Conservation (phyloP, 1,140 invertebrate species). For the Latrodectus geometricus region DNA sequence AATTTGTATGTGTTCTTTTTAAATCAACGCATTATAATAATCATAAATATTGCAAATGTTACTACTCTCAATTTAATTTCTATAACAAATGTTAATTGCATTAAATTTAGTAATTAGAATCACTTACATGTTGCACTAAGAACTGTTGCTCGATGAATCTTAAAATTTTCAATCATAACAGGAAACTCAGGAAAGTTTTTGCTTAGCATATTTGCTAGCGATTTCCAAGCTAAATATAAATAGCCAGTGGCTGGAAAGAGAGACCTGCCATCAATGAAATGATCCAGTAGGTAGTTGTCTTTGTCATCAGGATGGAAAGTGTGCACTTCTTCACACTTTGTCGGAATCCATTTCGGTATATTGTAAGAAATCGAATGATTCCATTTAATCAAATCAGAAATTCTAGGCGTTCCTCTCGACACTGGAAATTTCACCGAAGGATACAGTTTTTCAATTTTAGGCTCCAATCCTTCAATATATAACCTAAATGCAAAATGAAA, state of each 20-base stretch:
- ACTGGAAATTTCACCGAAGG: slow-evolving; percentile 84
- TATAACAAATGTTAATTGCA: too few relatives aligned
- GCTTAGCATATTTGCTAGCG: slow-evolving; percentile 75
- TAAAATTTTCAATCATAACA: slow-evolving; percentile 72
- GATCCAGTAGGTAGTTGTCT: slow-evolving; percentile 84
- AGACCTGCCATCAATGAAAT: slow-evolving; percentile 92
- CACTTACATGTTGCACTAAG: slow-evolving; percentile 5
- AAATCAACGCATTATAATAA: too few relatives aligned
- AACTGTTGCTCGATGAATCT: slow-evolving; percentile 20
- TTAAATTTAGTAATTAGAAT: neutral
- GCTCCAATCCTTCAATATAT: slow-evolving; percentile 82
- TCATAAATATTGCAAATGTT: too few relatives aligned
- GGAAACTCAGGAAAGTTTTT: slow-evolving; percentile 73
- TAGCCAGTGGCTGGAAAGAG: slow-evolving; percentile 96
- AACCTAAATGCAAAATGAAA: slow-evolving; percentile 71
- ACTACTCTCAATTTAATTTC: too few relatives aligned
- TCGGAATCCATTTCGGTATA: slow-evolving; percentile 76
- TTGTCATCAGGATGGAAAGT: slow-evolving; percentile 77
- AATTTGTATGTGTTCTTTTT: too few relatives aligned
- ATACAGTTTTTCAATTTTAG: slow-evolving; percentile 80
- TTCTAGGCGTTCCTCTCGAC: slow-evolving; percentile 85
- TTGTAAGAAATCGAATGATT: slow-evolving; percentile 86
- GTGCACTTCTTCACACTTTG: slow-evolving; percentile 62
- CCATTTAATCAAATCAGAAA: slow-evolving; percentile 87
- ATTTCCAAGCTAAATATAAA: slow-evolving; percentile 90